A percentile compares a stretch with the other conserved stretches of the same genome.
These are phyloP conservation scores for Paratilapia polleni DNA, from an alignment of 2,113 vertebrate genomes.

Conservation along the genomic window DNA sequence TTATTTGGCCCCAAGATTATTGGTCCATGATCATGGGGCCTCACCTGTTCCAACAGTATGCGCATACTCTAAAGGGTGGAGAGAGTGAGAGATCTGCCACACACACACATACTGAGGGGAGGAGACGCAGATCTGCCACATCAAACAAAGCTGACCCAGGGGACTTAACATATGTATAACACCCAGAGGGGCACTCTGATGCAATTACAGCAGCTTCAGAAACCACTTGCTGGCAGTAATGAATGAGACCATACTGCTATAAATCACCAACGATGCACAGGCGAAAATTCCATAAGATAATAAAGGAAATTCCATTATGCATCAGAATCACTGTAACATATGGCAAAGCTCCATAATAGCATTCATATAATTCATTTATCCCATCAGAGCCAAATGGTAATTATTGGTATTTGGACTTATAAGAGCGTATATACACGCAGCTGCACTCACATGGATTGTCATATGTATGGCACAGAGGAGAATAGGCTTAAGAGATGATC, in stretches of 20 bases:
- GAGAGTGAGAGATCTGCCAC: not conserved
- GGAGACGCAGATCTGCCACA: not conserved
- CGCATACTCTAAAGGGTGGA: no score
- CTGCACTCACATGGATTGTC: not conserved
- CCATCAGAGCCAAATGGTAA: constrained; percentile 24
- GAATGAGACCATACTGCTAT: not conserved
- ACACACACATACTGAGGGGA: not conserved
- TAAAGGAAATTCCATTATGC: constrained; percentile 51
- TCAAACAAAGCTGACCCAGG: not conserved
- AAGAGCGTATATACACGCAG: constrained; percentile 5
- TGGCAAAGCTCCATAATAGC: constrained; percentile 34
- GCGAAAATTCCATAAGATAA: constrained; percentile 27
- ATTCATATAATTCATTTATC: constrained; percentile 21
- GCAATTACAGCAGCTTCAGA: constrained; percentile 18
- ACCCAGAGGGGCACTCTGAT: not conserved
- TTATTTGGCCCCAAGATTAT: no score
- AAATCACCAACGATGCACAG: constrained; percentile 26
- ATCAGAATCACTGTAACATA: constrained; percentile 43
- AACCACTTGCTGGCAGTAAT: constrained; percentile 17
- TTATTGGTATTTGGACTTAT: constrained; percentile 7
- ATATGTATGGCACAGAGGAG: not conserved
- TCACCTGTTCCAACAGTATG: no score
- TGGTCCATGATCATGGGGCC: no score
- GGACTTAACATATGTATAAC: not conserved
- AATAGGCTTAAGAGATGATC: not conserved